These are phyloP conservation scores for Caretta caretta DNA, from an alignment of 2,113 vertebrate genomes.

Conservation along the genomic window DNA sequence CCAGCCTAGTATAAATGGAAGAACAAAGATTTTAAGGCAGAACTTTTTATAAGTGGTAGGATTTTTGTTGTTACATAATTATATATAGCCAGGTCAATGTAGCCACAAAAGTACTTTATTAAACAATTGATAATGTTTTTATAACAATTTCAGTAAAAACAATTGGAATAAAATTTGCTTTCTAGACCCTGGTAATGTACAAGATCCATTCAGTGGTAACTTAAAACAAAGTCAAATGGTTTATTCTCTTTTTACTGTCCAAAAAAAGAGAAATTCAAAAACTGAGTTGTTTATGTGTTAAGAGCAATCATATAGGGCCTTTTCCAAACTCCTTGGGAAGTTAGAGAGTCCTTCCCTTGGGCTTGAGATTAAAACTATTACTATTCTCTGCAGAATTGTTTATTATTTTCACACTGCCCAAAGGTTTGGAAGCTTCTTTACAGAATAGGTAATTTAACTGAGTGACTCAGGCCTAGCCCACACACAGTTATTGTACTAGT, in stretches of 20 bases:
- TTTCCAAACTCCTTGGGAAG: neutral
- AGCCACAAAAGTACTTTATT: neutral
- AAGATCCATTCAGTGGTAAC: neutral
- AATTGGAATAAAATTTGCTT: neutral
- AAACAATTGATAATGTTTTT: neutral
- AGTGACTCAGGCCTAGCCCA: neutral
- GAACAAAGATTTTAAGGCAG: neutral
- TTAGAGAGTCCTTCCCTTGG: neutral
- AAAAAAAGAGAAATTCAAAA: neutral
- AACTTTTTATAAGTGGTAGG: neutral
- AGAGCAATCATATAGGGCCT: neutral
- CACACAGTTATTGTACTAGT: neutral
- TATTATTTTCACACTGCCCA: neutral
- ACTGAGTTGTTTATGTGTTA: neutral
- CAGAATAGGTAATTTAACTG: neutral
- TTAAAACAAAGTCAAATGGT: conserved; percentile 35
- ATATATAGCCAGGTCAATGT: neutral
- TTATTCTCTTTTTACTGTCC: neutral
- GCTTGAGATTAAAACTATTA: neutral
- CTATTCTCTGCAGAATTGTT: neutral
- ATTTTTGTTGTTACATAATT: neutral
- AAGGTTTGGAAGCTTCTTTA: neutral
- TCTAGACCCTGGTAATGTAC: neutral
- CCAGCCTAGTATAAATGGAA: neutral
- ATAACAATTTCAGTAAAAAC: neutral